Percentiles rank a stretch among this genome's conserved stretches.
phyloP scores from a whole-genome alignment of 2,113 vertebrate species.

The Cavia aperea region DNA sequence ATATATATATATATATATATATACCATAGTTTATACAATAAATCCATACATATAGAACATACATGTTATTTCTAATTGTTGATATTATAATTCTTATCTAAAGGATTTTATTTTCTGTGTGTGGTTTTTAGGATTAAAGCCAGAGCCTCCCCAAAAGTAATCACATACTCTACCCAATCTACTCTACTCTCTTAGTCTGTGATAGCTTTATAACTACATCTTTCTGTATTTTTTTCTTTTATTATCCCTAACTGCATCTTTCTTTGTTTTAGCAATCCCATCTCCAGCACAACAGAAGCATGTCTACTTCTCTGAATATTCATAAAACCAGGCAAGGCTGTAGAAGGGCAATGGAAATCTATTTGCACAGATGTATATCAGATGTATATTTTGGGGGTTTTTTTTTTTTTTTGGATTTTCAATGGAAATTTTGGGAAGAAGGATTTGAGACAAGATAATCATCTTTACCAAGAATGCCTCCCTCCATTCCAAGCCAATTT shows the following conservation, averaged over 20 bases:
- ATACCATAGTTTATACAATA: too few relatives aligned
- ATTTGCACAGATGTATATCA: neutral
- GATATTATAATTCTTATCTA: neutral
- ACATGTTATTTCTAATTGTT: constrained; percentile 5
- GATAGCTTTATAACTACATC: neutral
- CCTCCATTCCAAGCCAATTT: neutral
- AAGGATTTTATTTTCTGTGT: neutral
- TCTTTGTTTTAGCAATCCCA: neutral
- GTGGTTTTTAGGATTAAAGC: neutral
- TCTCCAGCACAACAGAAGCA: neutral
- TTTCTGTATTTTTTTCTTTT: neutral
- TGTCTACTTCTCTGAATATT: neutral
- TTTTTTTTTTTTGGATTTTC: neutral
- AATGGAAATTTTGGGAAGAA: neutral
- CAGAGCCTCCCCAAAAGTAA: neutral
- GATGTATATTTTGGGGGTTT: neutral
- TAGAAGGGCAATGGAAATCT: neutral
- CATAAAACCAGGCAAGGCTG: neutral
- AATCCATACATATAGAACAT: neutral
- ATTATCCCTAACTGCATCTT: neutral
- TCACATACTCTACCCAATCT: neutral
- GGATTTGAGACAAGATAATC: neutral
- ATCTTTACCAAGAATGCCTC: neutral
- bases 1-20: too few relatives aligned
- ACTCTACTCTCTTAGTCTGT: neutral